Conservation (phyloP, 2,113 vertebrate genomes). For the Cacatua alba region DNA sequence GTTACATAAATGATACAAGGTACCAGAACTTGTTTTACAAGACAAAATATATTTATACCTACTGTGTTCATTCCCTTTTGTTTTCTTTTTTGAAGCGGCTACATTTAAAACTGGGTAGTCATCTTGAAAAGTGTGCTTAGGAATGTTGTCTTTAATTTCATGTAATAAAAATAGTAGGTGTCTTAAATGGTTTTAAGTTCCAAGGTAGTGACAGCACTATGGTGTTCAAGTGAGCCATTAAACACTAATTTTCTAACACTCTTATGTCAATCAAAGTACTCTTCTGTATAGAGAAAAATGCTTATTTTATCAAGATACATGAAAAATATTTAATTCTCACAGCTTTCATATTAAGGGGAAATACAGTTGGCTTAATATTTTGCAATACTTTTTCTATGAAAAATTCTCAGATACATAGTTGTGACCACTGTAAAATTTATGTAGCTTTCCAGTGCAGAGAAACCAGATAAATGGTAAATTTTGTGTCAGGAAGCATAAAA, state of each 20-base stretch:
- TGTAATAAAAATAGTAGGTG: too few species aligned
- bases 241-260: neutral
- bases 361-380: slow-evolving; percentile 2
- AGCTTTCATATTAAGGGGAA: neutral
- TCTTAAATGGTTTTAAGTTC: too few species aligned
- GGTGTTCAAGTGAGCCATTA: slow-evolving; percentile 10
- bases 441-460: neutral
- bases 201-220: neutral
- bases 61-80: too few species aligned
- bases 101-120: too few species aligned
- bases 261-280: slow-evolving; percentile 13
- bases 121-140: too few species aligned
- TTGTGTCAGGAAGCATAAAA: neutral
- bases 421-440: neutral
- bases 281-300: neutral
- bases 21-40: too few species aligned
- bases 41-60: too few species aligned
- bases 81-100: too few species aligned
- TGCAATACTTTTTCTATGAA: slow-evolving; percentile 9
- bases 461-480: neutral
- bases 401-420: neutral
- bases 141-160: too few species aligned
- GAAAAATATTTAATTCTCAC: neutral
- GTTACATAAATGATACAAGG: too few species aligned
- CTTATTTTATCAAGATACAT: neutral